phyloP scores from a whole-genome alignment of 2,797 vertebrate species.

The Pelodytes ibericus region DNA sequence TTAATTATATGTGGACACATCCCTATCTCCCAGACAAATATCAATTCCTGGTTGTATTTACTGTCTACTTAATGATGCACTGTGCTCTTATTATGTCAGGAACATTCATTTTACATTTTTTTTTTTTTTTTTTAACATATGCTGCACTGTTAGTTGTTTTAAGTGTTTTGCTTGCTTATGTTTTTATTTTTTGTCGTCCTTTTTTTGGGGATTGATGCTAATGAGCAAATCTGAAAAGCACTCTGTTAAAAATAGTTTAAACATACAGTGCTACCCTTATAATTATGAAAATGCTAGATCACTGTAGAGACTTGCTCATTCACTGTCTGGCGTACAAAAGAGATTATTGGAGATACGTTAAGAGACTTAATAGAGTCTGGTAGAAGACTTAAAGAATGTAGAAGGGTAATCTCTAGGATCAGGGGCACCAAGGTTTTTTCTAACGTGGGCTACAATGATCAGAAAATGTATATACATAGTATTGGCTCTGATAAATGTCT shows the following conservation, averaged over 20 bases:
- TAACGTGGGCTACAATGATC: no score
- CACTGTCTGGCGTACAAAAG: background rate
- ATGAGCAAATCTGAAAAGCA: slow-evolving; percentile 39
- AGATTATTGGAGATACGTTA: background rate
- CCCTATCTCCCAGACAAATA: slow-evolving; percentile 44
- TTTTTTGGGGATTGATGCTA: slow-evolving; percentile 53
- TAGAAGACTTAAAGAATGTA: no score
- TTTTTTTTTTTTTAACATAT: slow-evolving; percentile 35
- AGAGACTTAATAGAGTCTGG: background rate
- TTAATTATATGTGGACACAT: slow-evolving; percentile 48
- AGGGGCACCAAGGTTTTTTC: no score
- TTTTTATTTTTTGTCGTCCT: background rate
- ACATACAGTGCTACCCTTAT: slow-evolving; percentile 15
- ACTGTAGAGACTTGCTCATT: background rate
- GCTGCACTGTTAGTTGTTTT: slow-evolving; percentile 60
- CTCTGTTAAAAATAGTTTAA: slow-evolving; percentile 29
- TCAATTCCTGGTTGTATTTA: slow-evolving; percentile 58
- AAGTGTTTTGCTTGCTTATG: slow-evolving; percentile 49
- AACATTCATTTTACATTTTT: slow-evolving; percentile 61
- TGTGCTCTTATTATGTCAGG: slow-evolving; percentile 58
- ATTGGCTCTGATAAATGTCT: no score
- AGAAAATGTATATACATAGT: no score
- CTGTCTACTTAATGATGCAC: slow-evolving; percentile 56
- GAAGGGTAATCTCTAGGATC: no score
- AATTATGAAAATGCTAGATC: slow-evolving; percentile 6